Conservation (phyloP, 1,140 invertebrate genomes). For the Diabrotica virgifera region DNA sequence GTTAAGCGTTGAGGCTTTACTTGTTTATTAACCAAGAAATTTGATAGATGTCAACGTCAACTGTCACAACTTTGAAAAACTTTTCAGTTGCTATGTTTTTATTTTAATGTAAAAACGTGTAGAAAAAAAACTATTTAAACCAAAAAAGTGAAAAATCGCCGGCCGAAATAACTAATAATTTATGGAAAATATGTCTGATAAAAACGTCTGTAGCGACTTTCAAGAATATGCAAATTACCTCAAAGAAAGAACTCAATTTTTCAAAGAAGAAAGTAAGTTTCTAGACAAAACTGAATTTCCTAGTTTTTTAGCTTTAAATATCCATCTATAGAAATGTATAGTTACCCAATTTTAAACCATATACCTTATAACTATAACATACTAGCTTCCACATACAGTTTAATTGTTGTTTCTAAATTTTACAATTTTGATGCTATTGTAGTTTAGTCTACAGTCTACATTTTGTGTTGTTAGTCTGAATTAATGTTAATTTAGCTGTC, state of each 20-base stretch:
- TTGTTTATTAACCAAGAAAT: no score
- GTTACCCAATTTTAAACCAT: no score
- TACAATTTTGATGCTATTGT: not conserved
- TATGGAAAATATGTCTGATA: not conserved
- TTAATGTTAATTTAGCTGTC: no score
- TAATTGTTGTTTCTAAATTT: not conserved
- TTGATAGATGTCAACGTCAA: not conserved
- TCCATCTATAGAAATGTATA: no score
- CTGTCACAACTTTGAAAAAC: not conserved
- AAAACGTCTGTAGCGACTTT: not conserved
- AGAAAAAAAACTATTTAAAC: not conserved
- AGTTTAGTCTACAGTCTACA: not conserved
- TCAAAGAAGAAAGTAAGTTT: slow-evolving; percentile 34
- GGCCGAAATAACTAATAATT: not conserved
- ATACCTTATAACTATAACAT: not conserved
- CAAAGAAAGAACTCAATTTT: slow-evolving; percentile 28
- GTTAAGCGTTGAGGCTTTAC: no score
- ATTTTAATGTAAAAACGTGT: not conserved
- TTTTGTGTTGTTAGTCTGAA: no score
- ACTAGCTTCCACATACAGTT: not conserved
- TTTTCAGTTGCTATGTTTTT: not conserved
- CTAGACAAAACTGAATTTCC: not conserved
- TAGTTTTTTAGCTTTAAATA: not conserved
- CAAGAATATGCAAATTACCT: slow-evolving; percentile 15
- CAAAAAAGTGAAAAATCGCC: not conserved